Conservation (phyloP, 2,797 vertebrate species). For the Diceros bicornis region DNA sequence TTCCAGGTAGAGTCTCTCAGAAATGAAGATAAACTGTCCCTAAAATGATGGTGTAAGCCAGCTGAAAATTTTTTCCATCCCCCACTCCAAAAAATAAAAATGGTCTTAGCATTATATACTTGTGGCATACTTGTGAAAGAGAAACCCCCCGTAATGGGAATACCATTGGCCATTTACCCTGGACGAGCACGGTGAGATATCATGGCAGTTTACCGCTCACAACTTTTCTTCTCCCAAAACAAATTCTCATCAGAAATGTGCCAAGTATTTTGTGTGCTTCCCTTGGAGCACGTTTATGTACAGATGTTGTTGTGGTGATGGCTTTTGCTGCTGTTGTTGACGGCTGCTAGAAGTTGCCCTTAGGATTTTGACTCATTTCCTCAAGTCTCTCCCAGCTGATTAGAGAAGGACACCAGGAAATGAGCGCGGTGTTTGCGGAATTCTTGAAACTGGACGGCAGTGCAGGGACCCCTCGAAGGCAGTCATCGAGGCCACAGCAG, state of each 20-base stretch:
- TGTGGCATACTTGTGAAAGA: not conserved
- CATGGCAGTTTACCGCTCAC: not conserved
- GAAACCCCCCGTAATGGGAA: not conserved
- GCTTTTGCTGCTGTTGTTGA: slow-evolving; percentile 86
- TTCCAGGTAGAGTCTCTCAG: not conserved
- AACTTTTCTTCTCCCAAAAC: slow-evolving; percentile 42
- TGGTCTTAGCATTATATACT: not conserved
- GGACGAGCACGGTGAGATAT: not conserved
- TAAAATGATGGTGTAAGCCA: not conserved
- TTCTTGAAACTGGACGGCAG: slow-evolving; percentile 60
- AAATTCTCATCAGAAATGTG: slow-evolving; percentile 64
- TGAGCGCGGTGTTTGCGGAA: slow-evolving; percentile 82
- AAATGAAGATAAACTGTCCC: slow-evolving; percentile 27
- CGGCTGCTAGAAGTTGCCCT: slow-evolving; percentile 84
- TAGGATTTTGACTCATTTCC: slow-evolving; percentile 93
- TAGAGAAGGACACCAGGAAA: slow-evolving; percentile 88
- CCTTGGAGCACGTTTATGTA: slow-evolving; percentile 73
- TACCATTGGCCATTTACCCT: not conserved
- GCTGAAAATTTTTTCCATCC: not conserved
- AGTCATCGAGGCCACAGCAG: not conserved
- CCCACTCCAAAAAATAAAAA: not conserved
- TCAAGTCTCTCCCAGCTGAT: slow-evolving; percentile 88
- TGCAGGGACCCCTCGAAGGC: not conserved
- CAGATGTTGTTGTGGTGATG: slow-evolving; percentile 87
- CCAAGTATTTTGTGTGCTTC: slow-evolving; percentile 78